Evolutionary conservation across 2,797 vertebrate species (phyloP), one percentile per base, ranked within the genome.

Genomic region (Poeciliopsis paucimaculata): DNA sequence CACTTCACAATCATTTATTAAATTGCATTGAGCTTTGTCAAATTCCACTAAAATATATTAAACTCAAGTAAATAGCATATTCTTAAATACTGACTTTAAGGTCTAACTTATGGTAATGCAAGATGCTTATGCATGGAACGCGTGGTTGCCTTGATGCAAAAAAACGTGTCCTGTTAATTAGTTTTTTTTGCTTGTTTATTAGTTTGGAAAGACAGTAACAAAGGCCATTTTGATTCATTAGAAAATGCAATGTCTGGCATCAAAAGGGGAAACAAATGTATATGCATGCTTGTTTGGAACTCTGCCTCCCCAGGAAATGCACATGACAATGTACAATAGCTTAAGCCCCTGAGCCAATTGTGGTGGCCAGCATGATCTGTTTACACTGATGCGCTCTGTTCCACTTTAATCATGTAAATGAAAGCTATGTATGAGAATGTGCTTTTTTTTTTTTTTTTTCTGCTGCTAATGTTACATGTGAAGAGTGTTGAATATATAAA

Each of bases 241-340:
- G 41, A 77, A 46, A 47, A 76, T 76, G 34, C 11, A 46, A 23
- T 72, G 51, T 34, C 43, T 60, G 16, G 49, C 71, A 75, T 49
- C 5, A 72, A 20, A 57, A 41, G 45, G 68, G 46, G 62, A 72
- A 74, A 68, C 36, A 7, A 47, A 80, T 49, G 45, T 73, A 34
- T 72, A 60, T 77, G 78, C 73, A 80, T 62, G 11, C 39, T 73
- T 57, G 28, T 66, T 71, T 75, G 15, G 9, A 74, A 74, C 34
- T 66, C 51, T 68, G n/a, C 34, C 49, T 26, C 73, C 62, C 45
- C 34, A 55, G 72, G 66, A 68, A 66, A 77, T 77, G 74, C 55
- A 78, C 84, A 89, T 82, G 80, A 88, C 79, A 45, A 84, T 53
- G 39, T 86, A 45, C 66, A 82, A 73, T 86, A 1, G 18, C 76